Evolutionary conservation across 2,113 vertebrate genomes (phyloP).

Genomic region (Ptilorrhoa leucosticta): DNA sequence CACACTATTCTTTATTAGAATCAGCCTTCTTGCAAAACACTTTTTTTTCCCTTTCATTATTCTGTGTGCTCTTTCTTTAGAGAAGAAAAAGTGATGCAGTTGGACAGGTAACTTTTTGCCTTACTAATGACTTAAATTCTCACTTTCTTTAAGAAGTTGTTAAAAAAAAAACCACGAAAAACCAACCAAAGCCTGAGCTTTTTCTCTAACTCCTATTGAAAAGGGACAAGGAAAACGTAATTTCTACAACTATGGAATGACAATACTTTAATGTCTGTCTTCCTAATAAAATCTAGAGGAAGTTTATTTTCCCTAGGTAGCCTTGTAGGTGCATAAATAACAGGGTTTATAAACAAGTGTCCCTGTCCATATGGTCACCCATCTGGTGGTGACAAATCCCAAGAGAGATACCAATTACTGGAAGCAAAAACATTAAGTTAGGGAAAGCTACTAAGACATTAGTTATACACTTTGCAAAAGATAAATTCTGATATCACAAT

Average conservation of each 20-base stretch:
- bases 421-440: neutral
- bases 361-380: conserved; percentile 49
- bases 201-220: neutral
- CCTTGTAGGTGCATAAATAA: conserved; percentile 18
- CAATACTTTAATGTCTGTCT: neutral
- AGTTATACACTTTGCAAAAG: neutral
- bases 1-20: neutral
- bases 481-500: neutral
- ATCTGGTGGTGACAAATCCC: conserved; percentile 41
- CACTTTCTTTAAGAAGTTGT: neutral
- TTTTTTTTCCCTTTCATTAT: neutral
- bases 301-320: conserved; percentile 24
- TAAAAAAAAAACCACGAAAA: neutral
- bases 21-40: neutral
- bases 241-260: neutral
- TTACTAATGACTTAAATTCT: neutral
- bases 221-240: neutral
- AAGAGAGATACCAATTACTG: conserved; percentile 22
- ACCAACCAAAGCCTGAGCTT: neutral
- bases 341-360: conserved; percentile 44
- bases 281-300: neutral
- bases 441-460: neutral
- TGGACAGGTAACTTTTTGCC: neutral
- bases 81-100: neutral
- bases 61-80: neutral